Evolutionary conservation across 2,797 vertebrate genomes (phyloP).

Genomic region (Bucorvus abyssinicus): DNA sequence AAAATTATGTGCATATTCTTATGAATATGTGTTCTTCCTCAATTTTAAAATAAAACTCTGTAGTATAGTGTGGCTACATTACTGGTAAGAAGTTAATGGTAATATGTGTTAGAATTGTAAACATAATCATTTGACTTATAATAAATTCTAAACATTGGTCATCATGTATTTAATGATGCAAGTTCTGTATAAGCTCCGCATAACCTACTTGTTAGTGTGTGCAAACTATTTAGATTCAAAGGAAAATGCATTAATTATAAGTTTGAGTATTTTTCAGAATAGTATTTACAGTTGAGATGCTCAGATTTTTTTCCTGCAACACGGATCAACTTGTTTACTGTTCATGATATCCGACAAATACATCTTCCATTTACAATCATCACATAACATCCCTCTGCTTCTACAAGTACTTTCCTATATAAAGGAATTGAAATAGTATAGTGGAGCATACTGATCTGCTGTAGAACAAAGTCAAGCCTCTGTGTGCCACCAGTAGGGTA

Average conservation of each 20-base stretch:
- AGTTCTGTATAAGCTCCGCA: neutral
- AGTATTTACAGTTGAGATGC: neutral
- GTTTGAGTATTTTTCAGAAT: neutral
- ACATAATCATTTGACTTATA: neutral
- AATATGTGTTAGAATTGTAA: neutral
- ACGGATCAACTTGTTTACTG: neutral
- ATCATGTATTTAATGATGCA: neutral
- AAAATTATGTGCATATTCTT: neutral
- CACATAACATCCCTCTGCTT: neutral
- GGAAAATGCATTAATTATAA: neutral
- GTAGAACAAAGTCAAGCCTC: neutral
- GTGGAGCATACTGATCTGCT: neutral
- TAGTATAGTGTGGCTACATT: neutral
- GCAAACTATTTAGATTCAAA: neutral
- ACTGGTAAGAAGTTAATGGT: neutral
- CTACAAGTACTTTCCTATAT: neutral
- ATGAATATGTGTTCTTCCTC: neutral
- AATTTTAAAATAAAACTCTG: neutral
- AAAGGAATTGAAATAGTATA: too few species aligned
- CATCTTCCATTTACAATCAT: neutral
- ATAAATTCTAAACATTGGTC: neutral
- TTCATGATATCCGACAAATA: neutral
- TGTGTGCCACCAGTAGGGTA: neutral
- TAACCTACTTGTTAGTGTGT: neutral
- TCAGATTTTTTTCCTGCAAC: neutral